Evolutionary conservation across 1,140 invertebrate genomes (phyloP), one percentile per base, ranked within the genome.

Genomic region (Pseudomyrmex cubaensis): DNA sequence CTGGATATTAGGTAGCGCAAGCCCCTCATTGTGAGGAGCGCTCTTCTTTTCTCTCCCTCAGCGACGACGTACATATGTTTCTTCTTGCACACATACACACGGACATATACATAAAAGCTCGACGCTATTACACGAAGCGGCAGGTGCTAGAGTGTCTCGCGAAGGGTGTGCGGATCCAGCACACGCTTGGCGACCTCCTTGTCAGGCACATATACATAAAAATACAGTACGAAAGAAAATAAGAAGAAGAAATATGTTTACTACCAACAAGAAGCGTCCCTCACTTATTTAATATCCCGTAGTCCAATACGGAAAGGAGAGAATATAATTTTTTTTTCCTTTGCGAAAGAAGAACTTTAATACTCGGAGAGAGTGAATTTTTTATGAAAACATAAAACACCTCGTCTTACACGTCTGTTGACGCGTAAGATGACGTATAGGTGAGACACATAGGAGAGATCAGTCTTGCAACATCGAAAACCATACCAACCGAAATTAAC

Each of bases 91-190:
- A 35, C 35, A 35, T 35, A 35, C 35, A 35, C 35, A 25, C 25
- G 4, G 2, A 3, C 25, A 25, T 48, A 25, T 67, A 69, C 46
- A 54, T 54, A 56, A 74, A 84, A 76, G 67, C 48, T 48, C 63
- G 22, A 69, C 63, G 85, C 74, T 84, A 86, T 73, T 84, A 72
- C 59, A 80, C 62, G 62, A 50, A 84, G 67, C 74, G 70, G 61
- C 74, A 80, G 85, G 63, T 84, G 61, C 50, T 84, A 61, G 22
- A 78, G 54, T 64, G 59, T 64, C 73, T 48, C 63, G 78, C 52
- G 61, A 74, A 74, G 63, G 48, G n/a, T 48, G n/a, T 48, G 62
- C 54, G 35, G 20, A 46, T 25, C 48, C 17, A 0, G 13, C 82
- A 5, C 46, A 44, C 25, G 44, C 59, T 22, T 61, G 10, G 63